Percentiles rank a stretch among this genome's conserved stretches.
These are phyloP conservation scores for Cheilosia pagana DNA, from an alignment of 2,888 invertebrate species.

Conservation along the genomic window DNA sequence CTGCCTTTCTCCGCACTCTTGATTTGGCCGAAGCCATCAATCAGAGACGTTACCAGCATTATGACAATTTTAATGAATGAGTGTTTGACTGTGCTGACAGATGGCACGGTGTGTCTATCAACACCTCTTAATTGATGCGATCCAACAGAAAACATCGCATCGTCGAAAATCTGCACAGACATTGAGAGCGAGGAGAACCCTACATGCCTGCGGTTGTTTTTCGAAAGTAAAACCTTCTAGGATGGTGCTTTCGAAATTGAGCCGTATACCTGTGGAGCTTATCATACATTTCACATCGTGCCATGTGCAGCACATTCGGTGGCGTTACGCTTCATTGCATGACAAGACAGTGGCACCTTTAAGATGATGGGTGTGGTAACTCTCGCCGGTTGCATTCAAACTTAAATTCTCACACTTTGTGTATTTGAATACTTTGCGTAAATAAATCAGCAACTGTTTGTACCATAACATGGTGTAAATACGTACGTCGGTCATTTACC, in stretches of 20 bases:
- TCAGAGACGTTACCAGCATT: not conserved
- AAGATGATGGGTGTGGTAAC: too few relatives aligned
- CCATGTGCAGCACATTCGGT: slow-evolving; percentile 44
- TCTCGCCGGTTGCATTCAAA: too few relatives aligned
- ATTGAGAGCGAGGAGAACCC: slow-evolving; percentile 21
- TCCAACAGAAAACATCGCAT: slow-evolving; percentile 34
- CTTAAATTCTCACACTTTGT: too few relatives aligned
- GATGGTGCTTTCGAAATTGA: slow-evolving; percentile 65
- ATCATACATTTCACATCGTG: slow-evolving; percentile 61
- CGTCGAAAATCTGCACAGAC: slow-evolving; percentile 38
- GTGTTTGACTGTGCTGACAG: slow-evolving; percentile 5
- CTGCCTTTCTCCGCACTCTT: slow-evolving; percentile 48
- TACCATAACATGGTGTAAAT: too few relatives aligned
- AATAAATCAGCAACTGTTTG: too few relatives aligned
- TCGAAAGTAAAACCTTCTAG: slow-evolving; percentile 67
- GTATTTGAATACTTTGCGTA: too few relatives aligned
- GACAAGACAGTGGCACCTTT: slow-evolving; percentile 30
- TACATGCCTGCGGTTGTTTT: slow-evolving; percentile 32
- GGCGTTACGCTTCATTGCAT: slow-evolving; percentile 46
- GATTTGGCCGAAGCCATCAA: slow-evolving; percentile 18
- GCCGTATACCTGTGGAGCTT: slow-evolving; percentile 29
- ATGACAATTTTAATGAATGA: slow-evolving; percentile 1
- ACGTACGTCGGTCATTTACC: too few relatives aligned
- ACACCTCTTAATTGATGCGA: slow-evolving; percentile 49
- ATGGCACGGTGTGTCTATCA: slow-evolving; percentile 24